Evolutionary conservation across 2,113 vertebrate genomes (phyloP).

Genomic region (Chaetodon trifascialis): DNA sequence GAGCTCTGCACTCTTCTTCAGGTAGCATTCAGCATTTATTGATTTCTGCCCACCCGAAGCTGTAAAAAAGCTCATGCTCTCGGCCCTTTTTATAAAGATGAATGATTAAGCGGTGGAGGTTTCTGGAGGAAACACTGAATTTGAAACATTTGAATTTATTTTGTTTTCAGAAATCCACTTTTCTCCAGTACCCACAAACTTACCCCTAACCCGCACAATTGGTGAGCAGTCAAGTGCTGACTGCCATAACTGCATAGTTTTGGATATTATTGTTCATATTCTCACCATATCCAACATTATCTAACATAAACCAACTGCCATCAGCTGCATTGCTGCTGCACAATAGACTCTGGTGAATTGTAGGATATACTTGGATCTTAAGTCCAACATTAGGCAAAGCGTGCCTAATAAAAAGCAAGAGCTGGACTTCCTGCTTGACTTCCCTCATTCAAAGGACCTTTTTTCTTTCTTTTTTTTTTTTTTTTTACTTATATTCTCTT

Average conservation of each 20-base stretch:
- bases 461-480: too few relatives aligned
- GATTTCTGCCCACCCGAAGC: constrained; percentile 4
- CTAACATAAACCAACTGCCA: too few relatives aligned
- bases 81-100: neutral
- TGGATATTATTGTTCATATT: neutral
- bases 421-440: neutral
- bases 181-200: neutral
- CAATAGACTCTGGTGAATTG: neutral
- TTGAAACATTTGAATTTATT: neutral
- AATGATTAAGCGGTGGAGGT: neutral
- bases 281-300: too few relatives aligned
- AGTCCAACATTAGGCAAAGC: neutral
- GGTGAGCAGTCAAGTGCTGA: neutral
- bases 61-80: neutral
- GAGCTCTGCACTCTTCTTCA: neutral
- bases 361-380: neutral
- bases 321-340: neutral
- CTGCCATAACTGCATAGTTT: neutral
- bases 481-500: neutral
- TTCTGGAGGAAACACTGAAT: neutral
- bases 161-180: neutral
- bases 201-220: neutral
- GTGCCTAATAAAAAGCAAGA: neutral
- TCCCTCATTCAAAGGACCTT: neutral
- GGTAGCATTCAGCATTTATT: constrained; percentile 12